These are phyloP conservation scores for Macaria notata DNA, from an alignment of 2,888 invertebrate species.

Conservation along the genomic window DNA sequence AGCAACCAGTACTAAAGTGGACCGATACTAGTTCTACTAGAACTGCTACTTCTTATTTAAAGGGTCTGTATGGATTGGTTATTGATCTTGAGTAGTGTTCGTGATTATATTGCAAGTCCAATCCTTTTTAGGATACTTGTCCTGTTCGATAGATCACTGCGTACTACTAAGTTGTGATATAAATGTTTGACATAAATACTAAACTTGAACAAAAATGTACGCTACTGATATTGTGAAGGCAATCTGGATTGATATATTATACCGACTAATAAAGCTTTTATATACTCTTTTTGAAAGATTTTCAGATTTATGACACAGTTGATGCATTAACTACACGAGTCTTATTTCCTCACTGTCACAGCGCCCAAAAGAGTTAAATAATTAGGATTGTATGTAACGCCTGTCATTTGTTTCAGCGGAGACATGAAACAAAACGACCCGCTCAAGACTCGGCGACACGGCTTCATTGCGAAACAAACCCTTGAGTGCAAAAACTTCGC, in stretches of 20 bases:
- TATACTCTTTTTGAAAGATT: no score
- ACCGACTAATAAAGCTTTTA: no score
- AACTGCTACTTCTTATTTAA: background rate
- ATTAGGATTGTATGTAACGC: slow-evolving; percentile 31
- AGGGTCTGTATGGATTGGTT: background rate
- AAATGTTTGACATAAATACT: background rate
- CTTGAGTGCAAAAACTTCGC: slow-evolving; percentile 25
- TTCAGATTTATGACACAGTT: no score
- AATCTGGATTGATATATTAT: no score
- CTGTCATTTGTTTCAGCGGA: slow-evolving; percentile 30
- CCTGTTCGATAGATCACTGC: no score
- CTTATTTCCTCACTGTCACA: slow-evolving; percentile 50
- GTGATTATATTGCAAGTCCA: no score
- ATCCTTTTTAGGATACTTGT: no score
- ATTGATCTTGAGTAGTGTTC: no score
- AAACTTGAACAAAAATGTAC: background rate
- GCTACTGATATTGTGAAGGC: no score
- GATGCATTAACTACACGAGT: slow-evolving; percentile 1
- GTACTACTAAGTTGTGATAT: background rate
- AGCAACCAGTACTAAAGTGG: background rate
- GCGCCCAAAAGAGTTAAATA: slow-evolving; percentile 46
- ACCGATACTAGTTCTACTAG: slow-evolving; percentile 11
- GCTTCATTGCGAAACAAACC: slow-evolving; percentile 23
- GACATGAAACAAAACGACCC: slow-evolving; percentile 26
- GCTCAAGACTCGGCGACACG: slow-evolving; percentile 21